phyloP scores from a whole-genome alignment of 2,113 vertebrate genomes.

The Platysteira castanea region DNA sequence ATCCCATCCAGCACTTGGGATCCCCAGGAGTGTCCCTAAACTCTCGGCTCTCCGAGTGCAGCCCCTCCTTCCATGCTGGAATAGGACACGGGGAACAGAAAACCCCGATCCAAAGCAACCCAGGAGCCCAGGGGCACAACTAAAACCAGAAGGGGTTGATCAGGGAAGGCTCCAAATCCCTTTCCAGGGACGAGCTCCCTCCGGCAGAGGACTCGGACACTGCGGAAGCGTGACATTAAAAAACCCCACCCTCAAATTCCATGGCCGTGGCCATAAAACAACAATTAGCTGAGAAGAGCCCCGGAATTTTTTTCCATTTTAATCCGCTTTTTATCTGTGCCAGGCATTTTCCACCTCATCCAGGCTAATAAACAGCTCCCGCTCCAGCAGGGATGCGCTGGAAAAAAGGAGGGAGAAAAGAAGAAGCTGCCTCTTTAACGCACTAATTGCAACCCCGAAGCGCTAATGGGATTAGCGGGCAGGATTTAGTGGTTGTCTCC shows the following conservation, averaged over 20 bases:
- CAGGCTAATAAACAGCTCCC: not conserved
- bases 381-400: not conserved
- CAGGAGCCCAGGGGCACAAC: not conserved
- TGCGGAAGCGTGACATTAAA: rapidly evolving
- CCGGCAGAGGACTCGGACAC: not conserved
- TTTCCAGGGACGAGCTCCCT: not conserved
- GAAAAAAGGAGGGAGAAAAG: not conserved
- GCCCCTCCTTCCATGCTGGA: not conserved
- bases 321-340: not conserved
- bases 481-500: conserved; percentile 29
- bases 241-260: not conserved
- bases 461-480: conserved; percentile 22
- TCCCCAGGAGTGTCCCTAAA: not conserved
- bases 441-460: not conserved
- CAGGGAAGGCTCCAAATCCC: not conserved
- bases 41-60: not conserved
- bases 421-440: not conserved
- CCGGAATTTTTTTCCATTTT: not conserved
- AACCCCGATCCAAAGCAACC: not conserved
- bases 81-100: not conserved
- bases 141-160: not conserved
- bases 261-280: rapidly evolving
- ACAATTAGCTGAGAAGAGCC: not conserved
- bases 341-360: not conserved
- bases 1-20: not conserved